phyloP scores from a whole-genome alignment of 1,140 invertebrate species.

The Scaptomyza graminum region DNA sequence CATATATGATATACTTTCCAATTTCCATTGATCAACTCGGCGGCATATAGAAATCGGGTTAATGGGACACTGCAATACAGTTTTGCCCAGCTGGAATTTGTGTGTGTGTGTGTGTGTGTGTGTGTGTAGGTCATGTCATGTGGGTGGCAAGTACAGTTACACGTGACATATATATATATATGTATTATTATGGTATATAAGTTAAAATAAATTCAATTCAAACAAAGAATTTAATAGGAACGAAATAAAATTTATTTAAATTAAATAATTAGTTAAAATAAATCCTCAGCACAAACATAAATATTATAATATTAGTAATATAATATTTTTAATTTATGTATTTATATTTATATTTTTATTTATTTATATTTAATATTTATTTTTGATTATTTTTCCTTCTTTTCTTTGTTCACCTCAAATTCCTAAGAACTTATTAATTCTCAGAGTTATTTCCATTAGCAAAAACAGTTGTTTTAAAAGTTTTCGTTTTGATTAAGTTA shows the following conservation, averaged over 20 bases:
- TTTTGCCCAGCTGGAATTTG: conserved; percentile 12
- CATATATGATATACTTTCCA: not conserved
- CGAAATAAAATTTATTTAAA: too few relatives aligned
- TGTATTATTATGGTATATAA: not conserved
- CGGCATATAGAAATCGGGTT: conserved; percentile 25
- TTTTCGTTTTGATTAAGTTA: not conserved
- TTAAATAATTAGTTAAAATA: too few relatives aligned
- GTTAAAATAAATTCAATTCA: too few relatives aligned
- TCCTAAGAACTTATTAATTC: not conserved
- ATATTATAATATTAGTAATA: too few relatives aligned
- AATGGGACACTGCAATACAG: conserved; percentile 33
- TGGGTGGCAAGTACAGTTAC: conserved; percentile 22
- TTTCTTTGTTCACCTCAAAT: not conserved
- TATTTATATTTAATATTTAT: too few relatives aligned
- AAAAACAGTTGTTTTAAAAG: not conserved
- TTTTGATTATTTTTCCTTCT: not conserved
- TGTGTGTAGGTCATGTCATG: conserved; percentile 50
- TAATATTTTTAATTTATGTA: too few relatives aligned
- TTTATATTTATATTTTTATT: too few relatives aligned
- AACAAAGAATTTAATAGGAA: too few relatives aligned
- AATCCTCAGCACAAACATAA: too few relatives aligned
- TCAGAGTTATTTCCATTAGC: not conserved
- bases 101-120: conserved; percentile 4
- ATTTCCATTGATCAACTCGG: conserved; percentile 38
- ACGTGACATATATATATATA: conserved; percentile 10